phyloP scores from a whole-genome alignment of 2,888 invertebrate genomes.

The Monoplex corrugatus region DNA sequence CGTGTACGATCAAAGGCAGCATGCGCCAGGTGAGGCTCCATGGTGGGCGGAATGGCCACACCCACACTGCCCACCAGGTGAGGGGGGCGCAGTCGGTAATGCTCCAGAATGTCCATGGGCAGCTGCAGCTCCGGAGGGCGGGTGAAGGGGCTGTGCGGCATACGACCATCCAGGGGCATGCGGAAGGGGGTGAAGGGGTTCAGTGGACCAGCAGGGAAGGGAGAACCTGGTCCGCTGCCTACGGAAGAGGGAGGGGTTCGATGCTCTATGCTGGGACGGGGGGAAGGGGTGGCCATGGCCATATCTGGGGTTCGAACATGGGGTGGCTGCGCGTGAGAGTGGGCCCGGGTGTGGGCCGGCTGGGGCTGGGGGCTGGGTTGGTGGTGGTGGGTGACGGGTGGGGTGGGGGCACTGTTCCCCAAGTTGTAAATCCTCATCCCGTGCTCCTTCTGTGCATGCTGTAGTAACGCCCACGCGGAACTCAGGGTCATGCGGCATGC shows the following conservation, averaged over 20 bases:
- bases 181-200: constrained; percentile 80
- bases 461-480: constrained; percentile 97
- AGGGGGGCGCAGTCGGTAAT: constrained; percentile 64
- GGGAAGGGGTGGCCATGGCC: constrained; percentile 52
- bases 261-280: constrained; percentile 53
- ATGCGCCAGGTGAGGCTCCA: constrained; percentile 80
- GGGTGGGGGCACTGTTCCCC: constrained; percentile 53
- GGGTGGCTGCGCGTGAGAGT: constrained; percentile 26
- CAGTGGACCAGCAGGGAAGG: constrained; percentile 58
- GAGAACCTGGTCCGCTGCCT: constrained; percentile 81
- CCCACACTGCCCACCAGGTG: constrained; percentile 35
- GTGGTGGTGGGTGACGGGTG: constrained; percentile 53
- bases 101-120: constrained; percentile 88
- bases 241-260: constrained; percentile 73
- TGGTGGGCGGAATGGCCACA: constrained; percentile 35
- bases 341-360: constrained; percentile 22
- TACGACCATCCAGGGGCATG: constrained; percentile 63
- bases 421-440: constrained; percentile 92
- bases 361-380: constrained; percentile 45
- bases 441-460: constrained; percentile 96
- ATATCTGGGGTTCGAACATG: constrained; percentile 43
- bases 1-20: constrained; percentile 65
- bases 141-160: constrained; percentile 85
- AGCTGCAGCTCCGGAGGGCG: constrained; percentile 88
- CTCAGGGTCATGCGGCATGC: constrained; percentile 95